Evolutionary conservation across 2,797 vertebrate genomes (phyloP).

Genomic region (Eulemur rubriventer): DNA sequence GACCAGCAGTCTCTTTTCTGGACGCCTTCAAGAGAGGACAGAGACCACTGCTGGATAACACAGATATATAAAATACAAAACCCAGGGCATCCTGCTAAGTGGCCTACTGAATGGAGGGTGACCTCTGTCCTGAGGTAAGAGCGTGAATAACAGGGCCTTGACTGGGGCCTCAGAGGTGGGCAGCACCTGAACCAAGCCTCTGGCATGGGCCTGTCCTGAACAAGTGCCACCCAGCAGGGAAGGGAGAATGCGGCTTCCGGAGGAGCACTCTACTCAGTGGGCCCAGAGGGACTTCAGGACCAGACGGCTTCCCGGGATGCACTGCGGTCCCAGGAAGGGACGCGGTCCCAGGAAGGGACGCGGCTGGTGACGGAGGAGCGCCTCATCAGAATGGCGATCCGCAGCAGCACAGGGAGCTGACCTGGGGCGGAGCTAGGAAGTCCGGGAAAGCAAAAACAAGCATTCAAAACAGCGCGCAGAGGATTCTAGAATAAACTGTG

Average conservation of each 20-base stretch:
- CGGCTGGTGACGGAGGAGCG: neutral
- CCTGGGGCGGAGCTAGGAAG: neutral
- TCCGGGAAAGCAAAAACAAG: neutral
- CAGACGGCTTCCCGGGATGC: neutral
- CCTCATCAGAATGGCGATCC: neutral
- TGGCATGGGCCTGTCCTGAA: neutral
- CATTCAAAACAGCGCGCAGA: neutral
- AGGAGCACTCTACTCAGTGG: neutral
- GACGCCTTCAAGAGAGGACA: neutral
- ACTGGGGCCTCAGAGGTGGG: neutral
- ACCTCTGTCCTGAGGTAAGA: neutral
- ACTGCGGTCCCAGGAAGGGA: neutral
- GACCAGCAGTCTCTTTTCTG: neutral
- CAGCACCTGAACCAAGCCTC: neutral
- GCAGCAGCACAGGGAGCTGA: neutral
- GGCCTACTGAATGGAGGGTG: neutral
- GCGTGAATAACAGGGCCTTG: neutral
- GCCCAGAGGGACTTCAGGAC: neutral
- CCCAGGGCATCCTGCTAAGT: neutral
- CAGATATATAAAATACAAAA: neutral
- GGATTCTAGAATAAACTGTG: neutral
- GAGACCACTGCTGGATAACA: neutral
- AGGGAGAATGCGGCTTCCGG: accelerated
- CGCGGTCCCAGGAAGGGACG: neutral
- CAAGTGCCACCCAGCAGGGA: neutral